Percentiles rank a stretch among this genome's conserved stretches.
Conservation (phyloP, 2,797 vertebrate species). For the Acanthopagrus latus region DNA sequence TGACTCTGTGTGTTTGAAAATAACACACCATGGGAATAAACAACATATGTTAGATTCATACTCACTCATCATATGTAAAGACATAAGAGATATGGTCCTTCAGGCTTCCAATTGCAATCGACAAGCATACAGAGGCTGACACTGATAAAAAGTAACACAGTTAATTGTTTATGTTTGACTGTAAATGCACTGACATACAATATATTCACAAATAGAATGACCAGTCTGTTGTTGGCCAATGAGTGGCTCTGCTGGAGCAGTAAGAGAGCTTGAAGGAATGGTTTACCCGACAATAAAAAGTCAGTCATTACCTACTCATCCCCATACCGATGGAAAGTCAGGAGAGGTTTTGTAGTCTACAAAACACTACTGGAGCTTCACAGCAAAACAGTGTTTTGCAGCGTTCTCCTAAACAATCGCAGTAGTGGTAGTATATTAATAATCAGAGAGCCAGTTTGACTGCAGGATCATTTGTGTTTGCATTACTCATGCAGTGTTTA, state of each 20-base stretch:
- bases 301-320: too few species aligned
- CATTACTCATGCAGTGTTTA: too few species aligned
- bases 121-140: slow-evolving; percentile 74
- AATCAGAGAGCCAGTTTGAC: too few species aligned
- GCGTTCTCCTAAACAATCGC: too few species aligned
- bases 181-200: not conserved
- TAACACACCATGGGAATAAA: not conserved
- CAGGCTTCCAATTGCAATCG: slow-evolving; percentile 67
- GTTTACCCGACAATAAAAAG: too few species aligned
- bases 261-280: not conserved
- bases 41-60: slow-evolving; percentile 34
- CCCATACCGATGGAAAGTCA: too few species aligned
- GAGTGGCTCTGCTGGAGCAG: not conserved
- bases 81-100: slow-evolving; percentile 86
- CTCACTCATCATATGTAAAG: slow-evolving; percentile 91
- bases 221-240: not conserved
- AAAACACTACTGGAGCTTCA: too few species aligned
- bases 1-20: not conserved
- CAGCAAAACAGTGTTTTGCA: too few species aligned
- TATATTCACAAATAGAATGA: not conserved
- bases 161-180: not conserved
- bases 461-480: too few species aligned
- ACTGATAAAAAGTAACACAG: slow-evolving; percentile 55
- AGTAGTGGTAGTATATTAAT: too few species aligned
- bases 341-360: too few species aligned